Evolutionary conservation across 2,113 vertebrate species (phyloP).

Genomic region (Saimiri boliviensis): DNA sequence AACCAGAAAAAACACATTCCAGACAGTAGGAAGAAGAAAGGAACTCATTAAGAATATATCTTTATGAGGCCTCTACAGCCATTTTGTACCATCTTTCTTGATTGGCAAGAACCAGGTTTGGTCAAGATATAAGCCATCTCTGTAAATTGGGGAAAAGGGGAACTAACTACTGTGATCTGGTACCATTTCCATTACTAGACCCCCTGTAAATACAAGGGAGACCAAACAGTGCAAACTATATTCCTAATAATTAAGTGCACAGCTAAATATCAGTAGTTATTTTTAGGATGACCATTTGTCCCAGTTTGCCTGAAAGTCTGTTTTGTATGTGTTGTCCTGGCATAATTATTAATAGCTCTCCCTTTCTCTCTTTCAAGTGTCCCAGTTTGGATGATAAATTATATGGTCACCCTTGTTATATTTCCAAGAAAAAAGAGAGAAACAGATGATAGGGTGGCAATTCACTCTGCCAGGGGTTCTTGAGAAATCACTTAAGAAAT

Average conservation of each 20-base stretch:
- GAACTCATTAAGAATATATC: background rate
- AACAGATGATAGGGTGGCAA: background rate
- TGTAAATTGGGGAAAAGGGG: background rate
- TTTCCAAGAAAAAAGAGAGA: slow-evolving; percentile 24
- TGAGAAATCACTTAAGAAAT: background rate
- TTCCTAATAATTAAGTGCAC: background rate
- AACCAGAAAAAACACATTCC: background rate
- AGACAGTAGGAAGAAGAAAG: background rate
- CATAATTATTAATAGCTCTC: slow-evolving; percentile 51
- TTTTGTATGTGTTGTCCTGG: slow-evolving; percentile 23
- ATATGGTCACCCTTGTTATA: slow-evolving; percentile 22
- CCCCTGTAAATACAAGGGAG: background rate
- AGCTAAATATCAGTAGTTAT: slow-evolving; percentile 14
- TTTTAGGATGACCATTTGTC: slow-evolving; percentile 40
- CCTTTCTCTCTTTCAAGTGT: slow-evolving; percentile 22
- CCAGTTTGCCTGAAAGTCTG: slow-evolving; percentile 18
- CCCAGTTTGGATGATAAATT: slow-evolving; percentile 62
- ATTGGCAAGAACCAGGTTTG: background rate
- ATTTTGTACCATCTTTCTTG: background rate
- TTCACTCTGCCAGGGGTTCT: background rate
- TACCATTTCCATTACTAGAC: background rate
- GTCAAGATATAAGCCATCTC: background rate
- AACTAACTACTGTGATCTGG: background rate
- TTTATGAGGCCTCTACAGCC: background rate
- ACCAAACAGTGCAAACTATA: background rate